Evolutionary conservation across 2,888 invertebrate genomes (phyloP).

Genomic region (Dasysyrphus tricinctus): DNA sequence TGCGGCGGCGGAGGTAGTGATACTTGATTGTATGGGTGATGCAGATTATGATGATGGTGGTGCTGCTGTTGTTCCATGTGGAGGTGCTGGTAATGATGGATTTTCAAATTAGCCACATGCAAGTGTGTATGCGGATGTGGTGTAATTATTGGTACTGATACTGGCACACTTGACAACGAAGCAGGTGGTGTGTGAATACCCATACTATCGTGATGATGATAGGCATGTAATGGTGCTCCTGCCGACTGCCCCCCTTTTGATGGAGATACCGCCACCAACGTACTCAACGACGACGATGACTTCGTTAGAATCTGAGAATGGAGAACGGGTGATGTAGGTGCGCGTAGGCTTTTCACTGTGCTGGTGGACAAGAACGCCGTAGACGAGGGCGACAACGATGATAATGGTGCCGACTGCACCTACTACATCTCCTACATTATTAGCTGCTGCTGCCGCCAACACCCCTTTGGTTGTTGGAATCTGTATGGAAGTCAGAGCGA

Average conservation of each 20-base stretch:
- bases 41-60: slow-evolving; percentile 72
- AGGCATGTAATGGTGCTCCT: slow-evolving; percentile 76
- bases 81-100: slow-evolving; percentile 69
- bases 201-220: slow-evolving; percentile 67
- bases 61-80: slow-evolving; percentile 68
- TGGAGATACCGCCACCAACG: slow-evolving; percentile 32
- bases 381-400: slow-evolving; percentile 76
- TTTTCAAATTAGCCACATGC: slow-evolving; percentile 72
- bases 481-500: slow-evolving; percentile 76
- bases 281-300: slow-evolving; percentile 37
- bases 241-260: slow-evolving; percentile 70
- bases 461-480: slow-evolving; percentile 77
- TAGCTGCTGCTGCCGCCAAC: slow-evolving; percentile 77
- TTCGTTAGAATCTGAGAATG: slow-evolving; percentile 72
- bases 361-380: slow-evolving; percentile 76
- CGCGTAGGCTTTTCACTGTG: slow-evolving; percentile 69
- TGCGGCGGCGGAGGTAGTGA: slow-evolving; percentile 65
- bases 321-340: slow-evolving; percentile 69
- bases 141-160: slow-evolving; percentile 79
- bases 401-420: slow-evolving; percentile 77
- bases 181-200: slow-evolving; percentile 76
- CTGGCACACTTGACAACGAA: slow-evolving; percentile 78
- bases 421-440: slow-evolving; percentile 68
- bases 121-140: slow-evolving; percentile 76
- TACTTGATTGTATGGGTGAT: slow-evolving; percentile 75